Evolutionary conservation across 2,113 vertebrate species (phyloP), one percentile per base, ranked within the genome.

Genomic region (Halichoerus grypus): DNA sequence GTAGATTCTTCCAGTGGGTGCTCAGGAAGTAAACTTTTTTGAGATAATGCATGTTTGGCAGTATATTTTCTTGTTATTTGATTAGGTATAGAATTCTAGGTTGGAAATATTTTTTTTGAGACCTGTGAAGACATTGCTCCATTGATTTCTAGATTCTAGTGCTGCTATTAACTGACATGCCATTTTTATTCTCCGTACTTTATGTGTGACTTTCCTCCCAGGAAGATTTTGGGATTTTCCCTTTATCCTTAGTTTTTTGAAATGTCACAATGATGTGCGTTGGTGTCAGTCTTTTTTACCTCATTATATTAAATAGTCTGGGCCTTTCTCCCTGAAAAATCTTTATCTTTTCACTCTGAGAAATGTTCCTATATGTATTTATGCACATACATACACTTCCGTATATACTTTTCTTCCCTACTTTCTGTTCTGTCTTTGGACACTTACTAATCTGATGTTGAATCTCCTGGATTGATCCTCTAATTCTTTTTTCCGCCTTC

Each of bases 181-280:
- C 67, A 28, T 63, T 95, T 92, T 92, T 72, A 63, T 88, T 92
- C 76, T 63, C 57, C 63, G 31, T 80, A 72, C 16, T 88, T 81
- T 16, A 55, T 28, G 12, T 87, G 21, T 61, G 72, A 92, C 53
- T 69, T 91, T 61, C 39, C 18, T 71, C 33, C 33, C 63, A 53
- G 39, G 42, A 87, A 92, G 63, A 86, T 71, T 81, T 72, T 55
- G 33, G 51, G 7, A 61, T 86, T 71, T 76, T 63, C 57, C 33
- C 7, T 53, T 63, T 76, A 76, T 53, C 51, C 19, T 42, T 81
- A 33, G 46, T 90, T 19, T 55, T 83, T n/a, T 65, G 46, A 84
- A 84, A 76, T 76, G 46, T 83, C 42, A 42, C 63, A 49, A 3
- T 49, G 39, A 39, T 63, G 31, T 92, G 72, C 59, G 12, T 77